Evolutionary conservation across 2,888 invertebrate genomes (phyloP).

Genomic region (Balanococcus diminutus): DNA sequence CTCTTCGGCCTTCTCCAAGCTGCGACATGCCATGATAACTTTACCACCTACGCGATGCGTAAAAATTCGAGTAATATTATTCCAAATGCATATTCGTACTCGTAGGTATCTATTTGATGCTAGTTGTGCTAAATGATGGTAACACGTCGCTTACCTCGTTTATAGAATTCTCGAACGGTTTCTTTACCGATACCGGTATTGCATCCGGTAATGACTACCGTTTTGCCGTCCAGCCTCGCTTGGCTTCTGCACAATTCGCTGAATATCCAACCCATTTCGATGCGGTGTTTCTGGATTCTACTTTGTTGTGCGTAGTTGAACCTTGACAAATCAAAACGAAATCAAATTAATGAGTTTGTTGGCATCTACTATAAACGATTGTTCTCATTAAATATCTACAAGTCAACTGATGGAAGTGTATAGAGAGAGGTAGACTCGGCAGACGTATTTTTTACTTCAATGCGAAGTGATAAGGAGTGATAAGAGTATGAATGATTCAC

Average conservation of each 20-base stretch:
- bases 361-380: too few species aligned
- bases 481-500: background rate
- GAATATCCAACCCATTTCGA: slow-evolving; percentile 49
- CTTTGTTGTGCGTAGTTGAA: too few species aligned
- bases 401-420: too few species aligned
- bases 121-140: too few species aligned
- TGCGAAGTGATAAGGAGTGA: background rate
- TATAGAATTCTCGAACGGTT: slow-evolving; percentile 62
- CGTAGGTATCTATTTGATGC: background rate
- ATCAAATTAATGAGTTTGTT: too few species aligned
- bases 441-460: too few species aligned
- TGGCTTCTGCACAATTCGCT: slow-evolving; percentile 37
- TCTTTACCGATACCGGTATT: slow-evolving; percentile 62
- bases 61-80: too few species aligned
- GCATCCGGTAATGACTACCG: slow-evolving; percentile 61
- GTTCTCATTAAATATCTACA: too few species aligned
- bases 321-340: too few species aligned
- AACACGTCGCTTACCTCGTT: slow-evolving; percentile 61
- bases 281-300: too few species aligned
- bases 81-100: too few species aligned
- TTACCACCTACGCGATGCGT: slow-evolving; percentile 63
- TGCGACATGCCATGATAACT: slow-evolving; percentile 68
- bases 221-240: slow-evolving; percentile 63
- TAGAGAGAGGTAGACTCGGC: too few species aligned
- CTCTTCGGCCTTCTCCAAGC: slow-evolving; percentile 64